Conservation (phyloP, 2,113 vertebrate species). For the Delphinapterus leucas region DNA sequence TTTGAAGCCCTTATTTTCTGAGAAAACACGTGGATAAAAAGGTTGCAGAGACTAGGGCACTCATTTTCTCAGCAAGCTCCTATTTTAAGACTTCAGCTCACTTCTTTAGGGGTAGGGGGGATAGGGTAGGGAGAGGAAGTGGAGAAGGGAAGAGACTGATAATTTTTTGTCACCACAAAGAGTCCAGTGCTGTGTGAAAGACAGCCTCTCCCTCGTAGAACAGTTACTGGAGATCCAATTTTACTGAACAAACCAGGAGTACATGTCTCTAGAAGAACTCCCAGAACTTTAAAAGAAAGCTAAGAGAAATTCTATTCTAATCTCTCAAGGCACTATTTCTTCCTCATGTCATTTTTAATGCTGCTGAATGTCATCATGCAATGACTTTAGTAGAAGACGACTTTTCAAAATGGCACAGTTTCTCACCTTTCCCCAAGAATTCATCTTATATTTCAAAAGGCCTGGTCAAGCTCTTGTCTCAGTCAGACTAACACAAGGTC, state of each 20-base stretch:
- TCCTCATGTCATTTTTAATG: constrained; percentile 41
- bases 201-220: neutral
- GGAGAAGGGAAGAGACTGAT: neutral
- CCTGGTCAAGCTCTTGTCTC: constrained; percentile 27
- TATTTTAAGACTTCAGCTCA: neutral
- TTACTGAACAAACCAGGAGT: neutral
- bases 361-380: constrained; percentile 12
- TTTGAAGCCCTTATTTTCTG: neutral
- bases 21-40: neutral
- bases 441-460: constrained; percentile 30
- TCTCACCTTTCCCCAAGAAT: constrained; percentile 14
- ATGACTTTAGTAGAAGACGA: constrained; percentile 14
- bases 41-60: neutral
- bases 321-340: constrained; percentile 16
- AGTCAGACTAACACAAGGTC: neutral
- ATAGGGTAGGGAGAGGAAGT: too few relatives aligned
- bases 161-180: neutral
- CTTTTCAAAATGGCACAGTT: constrained; percentile 58
- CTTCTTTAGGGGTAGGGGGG: fast-evolving
- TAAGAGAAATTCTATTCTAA: neutral
- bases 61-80: neutral
- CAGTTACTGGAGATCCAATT: neutral
- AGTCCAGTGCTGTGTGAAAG: neutral
- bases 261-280: neutral
- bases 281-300: neutral